phyloP scores from a whole-genome alignment of 1,140 invertebrate species.

The Popillia japonica region DNA sequence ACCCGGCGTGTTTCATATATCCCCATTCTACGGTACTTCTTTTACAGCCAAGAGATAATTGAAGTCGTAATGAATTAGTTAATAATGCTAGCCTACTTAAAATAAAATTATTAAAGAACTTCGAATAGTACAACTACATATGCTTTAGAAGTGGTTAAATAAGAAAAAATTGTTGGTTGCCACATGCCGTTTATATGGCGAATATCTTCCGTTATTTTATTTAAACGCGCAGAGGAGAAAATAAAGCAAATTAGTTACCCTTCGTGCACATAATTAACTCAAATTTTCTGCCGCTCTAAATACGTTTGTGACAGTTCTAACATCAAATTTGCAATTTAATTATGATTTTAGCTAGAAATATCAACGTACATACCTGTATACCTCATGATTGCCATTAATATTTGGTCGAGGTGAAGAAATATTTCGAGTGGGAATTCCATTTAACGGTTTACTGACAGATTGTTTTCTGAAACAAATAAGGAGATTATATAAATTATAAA shows the following conservation, averaged over 20 bases:
- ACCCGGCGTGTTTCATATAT: too few species aligned
- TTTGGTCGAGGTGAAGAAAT: constrained; percentile 51
- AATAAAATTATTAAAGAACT: too few species aligned
- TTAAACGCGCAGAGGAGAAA: not conserved
- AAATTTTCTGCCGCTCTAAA: not conserved
- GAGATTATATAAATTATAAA: not conserved
- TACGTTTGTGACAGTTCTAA: not conserved
- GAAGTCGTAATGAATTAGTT: too few species aligned
- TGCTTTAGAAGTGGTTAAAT: too few species aligned
- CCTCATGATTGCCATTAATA: constrained; percentile 50
- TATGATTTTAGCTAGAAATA: not conserved
- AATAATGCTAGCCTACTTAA: too few species aligned
- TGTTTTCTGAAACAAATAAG: constrained; percentile 50
- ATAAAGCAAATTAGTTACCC: not conserved
- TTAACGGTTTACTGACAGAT: constrained; percentile 47
- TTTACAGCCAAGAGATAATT: too few species aligned
- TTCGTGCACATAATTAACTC: not conserved
- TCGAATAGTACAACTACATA: too few species aligned
- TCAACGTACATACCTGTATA: constrained; percentile 51
- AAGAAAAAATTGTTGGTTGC: too few species aligned
- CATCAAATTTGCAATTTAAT: not conserved
- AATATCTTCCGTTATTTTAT: not conserved
- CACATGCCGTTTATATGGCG: not conserved
- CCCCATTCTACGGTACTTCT: too few species aligned
- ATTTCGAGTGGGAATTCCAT: constrained; percentile 47